phyloP scores from a whole-genome alignment of 2,888 invertebrate species.

The Callyntrura guangdongensis region DNA sequence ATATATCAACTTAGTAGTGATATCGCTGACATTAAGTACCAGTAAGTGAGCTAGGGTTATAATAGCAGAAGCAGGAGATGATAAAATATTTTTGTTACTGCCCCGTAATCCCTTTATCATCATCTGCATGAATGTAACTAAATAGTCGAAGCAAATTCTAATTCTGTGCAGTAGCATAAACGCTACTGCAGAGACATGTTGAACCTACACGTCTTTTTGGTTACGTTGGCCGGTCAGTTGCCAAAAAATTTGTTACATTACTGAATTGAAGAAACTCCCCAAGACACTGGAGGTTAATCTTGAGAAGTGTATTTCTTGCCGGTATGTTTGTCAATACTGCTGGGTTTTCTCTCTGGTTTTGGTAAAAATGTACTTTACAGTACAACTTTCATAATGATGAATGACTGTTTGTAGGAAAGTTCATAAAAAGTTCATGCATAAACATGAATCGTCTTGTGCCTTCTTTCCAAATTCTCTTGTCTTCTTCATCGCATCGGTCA shows the following conservation, averaged over 20 bases:
- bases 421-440: conserved; percentile 63
- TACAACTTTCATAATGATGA: conserved; percentile 47
- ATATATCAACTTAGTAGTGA: conserved; percentile 3
- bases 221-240: neutral
- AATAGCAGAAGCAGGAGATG: neutral
- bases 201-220: no score
- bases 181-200: no score
- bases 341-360: neutral
- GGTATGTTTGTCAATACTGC: no score
- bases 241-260: neutral
- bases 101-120: neutral
- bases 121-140: no score
- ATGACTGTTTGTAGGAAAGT: conserved; percentile 42
- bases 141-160: no score
- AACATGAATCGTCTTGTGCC: conserved; percentile 57
- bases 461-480: conserved; percentile 54
- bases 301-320: neutral
- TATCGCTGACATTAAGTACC: neutral
- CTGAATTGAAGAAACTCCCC: neutral
- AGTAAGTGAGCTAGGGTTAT: neutral
- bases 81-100: conserved; percentile 12
- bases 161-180: no score
- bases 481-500: conserved; percentile 62
- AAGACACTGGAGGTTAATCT: neutral
- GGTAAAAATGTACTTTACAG: neutral